Evolutionary conservation across 2,113 vertebrate genomes (phyloP).

Genomic region (Dissostichus mawsoni): DNA sequence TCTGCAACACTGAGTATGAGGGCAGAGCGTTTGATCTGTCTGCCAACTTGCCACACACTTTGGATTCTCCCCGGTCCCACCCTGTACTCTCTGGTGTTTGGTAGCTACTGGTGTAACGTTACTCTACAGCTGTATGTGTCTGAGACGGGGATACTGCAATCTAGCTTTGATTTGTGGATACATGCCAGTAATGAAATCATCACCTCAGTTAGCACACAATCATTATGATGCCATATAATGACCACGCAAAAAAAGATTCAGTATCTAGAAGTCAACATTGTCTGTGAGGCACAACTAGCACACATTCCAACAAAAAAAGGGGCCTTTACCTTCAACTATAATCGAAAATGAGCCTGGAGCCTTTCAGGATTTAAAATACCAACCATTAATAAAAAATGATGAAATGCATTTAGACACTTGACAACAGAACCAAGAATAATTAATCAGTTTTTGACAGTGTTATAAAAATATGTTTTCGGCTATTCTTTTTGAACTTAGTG

Average conservation of each 20-base stretch:
- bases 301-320: background rate
- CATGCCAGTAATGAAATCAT: slow-evolving; percentile 8
- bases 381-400: slow-evolving; percentile 32
- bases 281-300: background rate
- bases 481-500: slow-evolving; percentile 11
- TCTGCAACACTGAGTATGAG: slow-evolving; percentile 80
- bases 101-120: slow-evolving; percentile 76
- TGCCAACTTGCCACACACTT: slow-evolving; percentile 74
- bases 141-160: background rate
- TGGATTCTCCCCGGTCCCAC: slow-evolving; percentile 63
- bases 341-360: background rate
- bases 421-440: slow-evolving; percentile 31
- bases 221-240: slow-evolving; percentile 2
- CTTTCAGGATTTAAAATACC: slow-evolving; percentile 19
- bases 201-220: slow-evolving; percentile 44
- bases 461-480: too few relatives aligned
- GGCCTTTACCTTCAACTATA: background rate
- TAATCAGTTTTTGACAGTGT: slow-evolving; percentile 1
- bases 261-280: slow-evolving; percentile 4
- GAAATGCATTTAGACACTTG: slow-evolving; percentile 36
- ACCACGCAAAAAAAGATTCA: slow-evolving; percentile 10
- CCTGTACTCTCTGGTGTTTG: slow-evolving; percentile 64
- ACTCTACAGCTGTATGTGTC: slow-evolving; percentile 54
- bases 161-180: slow-evolving; percentile 6
- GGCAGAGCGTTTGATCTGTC: slow-evolving; percentile 73